phyloP scores from a whole-genome alignment of 2,797 vertebrate species.

The Coregonus sp. region DNA sequence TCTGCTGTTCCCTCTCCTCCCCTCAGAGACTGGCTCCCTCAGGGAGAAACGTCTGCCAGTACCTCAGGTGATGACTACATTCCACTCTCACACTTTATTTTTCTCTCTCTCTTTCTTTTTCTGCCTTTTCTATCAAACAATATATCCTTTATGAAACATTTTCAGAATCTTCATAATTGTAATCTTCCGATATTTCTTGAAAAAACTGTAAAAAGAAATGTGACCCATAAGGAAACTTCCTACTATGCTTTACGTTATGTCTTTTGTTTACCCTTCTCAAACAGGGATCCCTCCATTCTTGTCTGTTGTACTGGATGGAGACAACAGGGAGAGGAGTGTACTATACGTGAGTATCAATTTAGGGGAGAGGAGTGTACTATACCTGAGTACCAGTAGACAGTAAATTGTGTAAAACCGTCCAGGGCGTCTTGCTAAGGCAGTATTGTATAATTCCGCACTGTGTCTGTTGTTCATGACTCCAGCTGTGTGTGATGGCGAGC shows the following conservation, averaged over 20 bases:
- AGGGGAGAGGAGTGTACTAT: too few relatives aligned
- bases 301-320: constrained; percentile 90
- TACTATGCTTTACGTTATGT: neutral
- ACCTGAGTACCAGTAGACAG: constrained; percentile 55
- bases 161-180: neutral
- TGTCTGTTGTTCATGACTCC: constrained; percentile 28
- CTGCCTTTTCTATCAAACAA: neutral
- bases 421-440: neutral
- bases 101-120: neutral
- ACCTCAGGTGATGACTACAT: constrained; percentile 76
- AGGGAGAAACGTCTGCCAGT: constrained; percentile 85
- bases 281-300: constrained; percentile 70
- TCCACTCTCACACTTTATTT: neutral
- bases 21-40: constrained; percentile 73
- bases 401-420: neutral
- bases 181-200: neutral
- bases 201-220: too few relatives aligned
- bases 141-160: neutral
- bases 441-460: neutral
- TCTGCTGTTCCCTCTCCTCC: constrained; percentile 66
- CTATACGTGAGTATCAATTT: constrained; percentile 74
- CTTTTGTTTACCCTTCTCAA: neutral
- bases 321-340: constrained; percentile 84
- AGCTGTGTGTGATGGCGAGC: constrained; percentile 87
- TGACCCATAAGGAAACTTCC: neutral